A percentile compares a stretch with the other conserved stretches of the same genome.
Conservation (phyloP, 2,888 invertebrate genomes). For the Agrochola circellaris region DNA sequence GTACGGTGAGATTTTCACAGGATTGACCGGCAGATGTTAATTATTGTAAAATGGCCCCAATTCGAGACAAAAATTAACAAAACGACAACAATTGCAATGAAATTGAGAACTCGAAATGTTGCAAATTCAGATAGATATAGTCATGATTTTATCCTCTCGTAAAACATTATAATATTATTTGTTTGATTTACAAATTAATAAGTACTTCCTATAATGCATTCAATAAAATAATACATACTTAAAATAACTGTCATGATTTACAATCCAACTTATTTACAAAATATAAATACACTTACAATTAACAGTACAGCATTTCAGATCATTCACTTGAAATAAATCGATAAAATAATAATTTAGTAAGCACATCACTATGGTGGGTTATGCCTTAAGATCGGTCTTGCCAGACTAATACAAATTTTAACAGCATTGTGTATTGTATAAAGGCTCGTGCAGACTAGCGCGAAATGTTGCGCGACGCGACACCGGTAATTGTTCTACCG, state of each 20-base stretch:
- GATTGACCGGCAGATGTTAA: no score
- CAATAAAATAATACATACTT: no score
- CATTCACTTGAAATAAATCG: conserved; percentile 2
- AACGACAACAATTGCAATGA: not conserved
- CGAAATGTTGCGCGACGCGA: no score
- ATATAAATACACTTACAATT: conserved; percentile 6
- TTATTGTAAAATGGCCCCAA: not conserved
- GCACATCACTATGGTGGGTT: not conserved
- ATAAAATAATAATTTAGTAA: conserved; percentile 6
- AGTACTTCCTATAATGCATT: not conserved
- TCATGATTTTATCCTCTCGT: not conserved
- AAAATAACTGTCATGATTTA: conserved; percentile 4
- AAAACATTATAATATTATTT: not conserved
- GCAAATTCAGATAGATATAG: not conserved
- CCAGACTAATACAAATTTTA: not conserved
- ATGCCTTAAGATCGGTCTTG: not conserved
- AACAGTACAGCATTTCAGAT: conserved; percentile 7
- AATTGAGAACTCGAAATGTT: not conserved
- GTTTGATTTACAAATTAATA: not conserved
- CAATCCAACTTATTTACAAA: conserved; percentile 14
- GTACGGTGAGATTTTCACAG: no score
- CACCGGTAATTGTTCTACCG: no score
- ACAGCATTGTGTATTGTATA: no score
- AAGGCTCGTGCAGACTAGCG: no score
- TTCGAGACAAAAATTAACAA: not conserved